phyloP scores from a whole-genome alignment of 2,113 vertebrate species.

The Azemiops feae region DNA sequence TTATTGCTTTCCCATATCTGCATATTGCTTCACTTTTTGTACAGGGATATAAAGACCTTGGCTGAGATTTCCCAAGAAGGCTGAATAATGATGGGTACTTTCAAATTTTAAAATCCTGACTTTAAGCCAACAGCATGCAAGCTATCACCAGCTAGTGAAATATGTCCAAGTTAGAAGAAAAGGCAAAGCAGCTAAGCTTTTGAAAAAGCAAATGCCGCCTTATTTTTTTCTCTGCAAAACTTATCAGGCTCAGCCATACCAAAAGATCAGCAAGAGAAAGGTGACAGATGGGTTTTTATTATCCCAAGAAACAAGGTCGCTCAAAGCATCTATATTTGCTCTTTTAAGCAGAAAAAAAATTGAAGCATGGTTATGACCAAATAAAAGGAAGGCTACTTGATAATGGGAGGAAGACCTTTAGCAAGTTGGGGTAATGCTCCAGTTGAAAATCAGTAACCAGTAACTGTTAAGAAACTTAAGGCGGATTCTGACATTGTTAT shows the following conservation, averaged over 20 bases:
- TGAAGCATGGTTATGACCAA: not conserved
- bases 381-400: not conserved
- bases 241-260: not conserved
- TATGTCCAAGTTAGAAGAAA: not conserved
- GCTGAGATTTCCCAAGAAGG: constrained; percentile 43
- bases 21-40: not conserved
- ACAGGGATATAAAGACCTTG: constrained; percentile 25
- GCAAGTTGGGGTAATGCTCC: not conserved
- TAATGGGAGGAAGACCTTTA: not conserved
- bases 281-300: not conserved
- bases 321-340: not conserved
- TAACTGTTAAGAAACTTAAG: not conserved
- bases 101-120: constrained; percentile 36
- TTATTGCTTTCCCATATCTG: not conserved
- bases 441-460: not conserved
- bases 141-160: constrained; percentile 21
- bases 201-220: constrained; percentile 14
- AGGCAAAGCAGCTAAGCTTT: constrained; percentile 33
- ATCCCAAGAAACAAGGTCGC: constrained; percentile 15
- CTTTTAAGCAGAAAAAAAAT: constrained; percentile 8
- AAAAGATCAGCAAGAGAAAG: not conserved
- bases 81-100: constrained; percentile 44
- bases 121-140: constrained; percentile 32
- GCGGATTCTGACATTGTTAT: not conserved
- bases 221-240: constrained; percentile 32